phyloP scores from a whole-genome alignment of 1,140 invertebrate species.

The Tribolium madens region DNA sequence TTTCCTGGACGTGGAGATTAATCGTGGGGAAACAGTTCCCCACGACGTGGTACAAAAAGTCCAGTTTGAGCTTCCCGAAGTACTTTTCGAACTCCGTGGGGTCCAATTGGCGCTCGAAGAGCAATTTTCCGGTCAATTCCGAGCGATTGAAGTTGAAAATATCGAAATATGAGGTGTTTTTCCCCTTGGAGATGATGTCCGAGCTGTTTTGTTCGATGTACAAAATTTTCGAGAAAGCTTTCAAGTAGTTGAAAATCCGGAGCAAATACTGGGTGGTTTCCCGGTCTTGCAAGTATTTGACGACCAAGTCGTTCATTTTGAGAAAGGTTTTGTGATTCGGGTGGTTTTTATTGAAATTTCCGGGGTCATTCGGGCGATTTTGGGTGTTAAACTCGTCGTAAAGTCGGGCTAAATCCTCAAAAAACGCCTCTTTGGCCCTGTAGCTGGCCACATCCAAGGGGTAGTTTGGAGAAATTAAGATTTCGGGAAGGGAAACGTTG shows the following conservation, averaged over 20 bases:
- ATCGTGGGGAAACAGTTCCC: constrained; percentile 71
- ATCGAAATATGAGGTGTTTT: constrained; percentile 60
- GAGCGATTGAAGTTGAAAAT: constrained; percentile 64
- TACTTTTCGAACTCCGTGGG: constrained; percentile 70
- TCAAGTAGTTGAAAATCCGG: constrained; percentile 66
- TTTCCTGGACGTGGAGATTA: constrained; percentile 56
- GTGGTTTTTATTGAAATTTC: constrained; percentile 59
- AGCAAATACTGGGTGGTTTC: constrained; percentile 64
- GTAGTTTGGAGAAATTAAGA: constrained; percentile 51
- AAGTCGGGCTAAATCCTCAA: constrained; percentile 45
- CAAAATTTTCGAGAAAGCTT: constrained; percentile 64
- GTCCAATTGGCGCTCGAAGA: constrained; percentile 70
- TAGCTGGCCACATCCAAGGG: constrained; percentile 51
- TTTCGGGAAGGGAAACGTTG: constrained; percentile 50
- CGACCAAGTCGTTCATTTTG: constrained; percentile 54
- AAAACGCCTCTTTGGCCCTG: constrained; percentile 51
- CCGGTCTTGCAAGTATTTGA: constrained; percentile 33
- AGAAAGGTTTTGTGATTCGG: constrained; percentile 52
- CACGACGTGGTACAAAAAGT: constrained; percentile 72
- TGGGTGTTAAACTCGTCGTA: constrained; percentile 52
- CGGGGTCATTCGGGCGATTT: constrained; percentile 43
- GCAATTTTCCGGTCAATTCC: constrained; percentile 69
- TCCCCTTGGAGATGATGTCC: constrained; percentile 65
- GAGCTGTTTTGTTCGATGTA: constrained; percentile 65
- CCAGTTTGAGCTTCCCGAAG: constrained; percentile 70